A percentile compares a stretch with the other conserved stretches of the same genome.
phyloP scores from a whole-genome alignment of 2,797 vertebrate genomes.

The Falco peregrinus region DNA sequence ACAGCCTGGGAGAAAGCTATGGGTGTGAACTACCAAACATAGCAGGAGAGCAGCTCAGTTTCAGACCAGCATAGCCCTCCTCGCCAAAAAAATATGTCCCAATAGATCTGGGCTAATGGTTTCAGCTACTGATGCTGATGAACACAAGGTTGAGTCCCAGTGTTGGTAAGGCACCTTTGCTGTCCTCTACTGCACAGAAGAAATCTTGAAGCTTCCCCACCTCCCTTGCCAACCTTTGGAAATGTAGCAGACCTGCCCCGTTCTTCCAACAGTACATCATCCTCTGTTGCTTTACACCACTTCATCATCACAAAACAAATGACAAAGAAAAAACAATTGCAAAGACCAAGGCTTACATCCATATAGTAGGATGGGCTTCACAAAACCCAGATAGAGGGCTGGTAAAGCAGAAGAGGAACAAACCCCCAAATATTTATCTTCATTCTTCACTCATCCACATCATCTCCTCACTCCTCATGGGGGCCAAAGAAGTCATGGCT shows the following conservation, averaged over 20 bases:
- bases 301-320: background rate
- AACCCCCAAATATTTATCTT: background rate
- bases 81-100: background rate
- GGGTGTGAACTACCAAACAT: background rate
- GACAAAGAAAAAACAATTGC: background rate
- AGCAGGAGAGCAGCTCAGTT: background rate
- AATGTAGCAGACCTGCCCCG: background rate
- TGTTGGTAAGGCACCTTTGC: background rate
- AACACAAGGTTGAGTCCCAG: accelerated
- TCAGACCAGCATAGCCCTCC: background rate
- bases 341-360: background rate
- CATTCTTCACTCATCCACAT: background rate
- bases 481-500: background rate
- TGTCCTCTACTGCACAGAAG: background rate
- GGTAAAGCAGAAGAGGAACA: background rate
- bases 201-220: background rate
- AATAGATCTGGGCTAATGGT: background rate
- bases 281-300: background rate
- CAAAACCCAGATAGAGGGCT: background rate
- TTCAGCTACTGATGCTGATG: background rate
- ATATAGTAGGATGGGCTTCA: background rate
- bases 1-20: background rate
- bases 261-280: background rate
- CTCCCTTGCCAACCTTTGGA: background rate
- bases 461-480: background rate